Evolutionary conservation across 2,888 invertebrate species (phyloP).

Genomic region (Poecilus cupreus): DNA sequence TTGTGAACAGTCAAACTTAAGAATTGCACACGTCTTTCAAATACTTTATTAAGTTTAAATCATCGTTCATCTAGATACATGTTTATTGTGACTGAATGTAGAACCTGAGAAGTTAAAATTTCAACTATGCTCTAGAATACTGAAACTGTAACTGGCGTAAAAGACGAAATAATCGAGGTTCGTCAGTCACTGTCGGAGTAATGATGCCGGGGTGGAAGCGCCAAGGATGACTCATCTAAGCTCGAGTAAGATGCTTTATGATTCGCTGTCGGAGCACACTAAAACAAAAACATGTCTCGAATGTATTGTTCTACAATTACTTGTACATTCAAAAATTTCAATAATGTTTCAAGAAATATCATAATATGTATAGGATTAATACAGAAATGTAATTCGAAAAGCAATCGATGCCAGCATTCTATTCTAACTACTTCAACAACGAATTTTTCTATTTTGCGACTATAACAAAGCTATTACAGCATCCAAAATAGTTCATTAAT

Average conservation of each 20-base stretch:
- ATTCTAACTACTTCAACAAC: no score
- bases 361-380: no score
- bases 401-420: no score
- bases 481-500: no score
- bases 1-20: constrained; percentile 40
- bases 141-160: constrained; percentile 35
- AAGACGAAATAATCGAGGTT: not conserved
- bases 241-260: constrained; percentile 49
- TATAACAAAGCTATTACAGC: no score
- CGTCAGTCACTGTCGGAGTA: constrained; percentile 55
- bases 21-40: constrained; percentile 14
- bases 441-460: no score
- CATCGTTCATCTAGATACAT: not conserved
- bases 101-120: constrained; percentile 56
- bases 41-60: constrained; percentile 31
- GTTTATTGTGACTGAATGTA: constrained; percentile 54
- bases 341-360: no score
- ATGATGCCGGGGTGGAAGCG: constrained; percentile 35
- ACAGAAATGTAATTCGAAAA: no score
- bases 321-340: no score
- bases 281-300: constrained; percentile 33
- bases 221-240: constrained; percentile 42
- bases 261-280: constrained; percentile 39
- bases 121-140: constrained; percentile 43
- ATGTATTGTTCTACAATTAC: no score